Evolutionary conservation across 2,888 invertebrate species (phyloP).

Genomic region (Macrosoma leucophasiata): DNA sequence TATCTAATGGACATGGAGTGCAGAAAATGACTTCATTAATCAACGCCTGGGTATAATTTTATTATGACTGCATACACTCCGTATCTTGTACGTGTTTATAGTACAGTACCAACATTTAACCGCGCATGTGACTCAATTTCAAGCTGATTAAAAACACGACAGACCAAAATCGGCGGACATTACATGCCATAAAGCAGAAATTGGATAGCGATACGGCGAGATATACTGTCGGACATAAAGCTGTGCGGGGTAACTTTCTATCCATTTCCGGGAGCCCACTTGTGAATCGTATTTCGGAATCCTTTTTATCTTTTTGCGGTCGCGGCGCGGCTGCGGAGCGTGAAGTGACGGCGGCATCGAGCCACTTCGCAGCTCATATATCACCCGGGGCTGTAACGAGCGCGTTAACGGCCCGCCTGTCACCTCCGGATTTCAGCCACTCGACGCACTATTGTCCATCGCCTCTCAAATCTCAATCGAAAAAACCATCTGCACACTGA

Average conservation of each 20-base stretch:
- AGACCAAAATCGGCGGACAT: constrained; percentile 58
- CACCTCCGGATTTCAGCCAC: constrained; percentile 55
- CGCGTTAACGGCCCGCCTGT: constrained; percentile 66
- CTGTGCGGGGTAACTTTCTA: constrained; percentile 66
- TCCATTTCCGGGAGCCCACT: constrained; percentile 72
- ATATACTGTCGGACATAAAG: constrained; percentile 70
- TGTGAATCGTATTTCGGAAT: constrained; percentile 71
- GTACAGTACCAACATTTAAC: constrained; percentile 26
- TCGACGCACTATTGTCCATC: constrained; percentile 32
- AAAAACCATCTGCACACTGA: no score
- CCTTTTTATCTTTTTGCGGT: constrained; percentile 72
- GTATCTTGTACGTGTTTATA: no score
- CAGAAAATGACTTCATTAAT: no score
- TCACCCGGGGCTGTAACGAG: constrained; percentile 66
- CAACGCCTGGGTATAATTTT: no score
- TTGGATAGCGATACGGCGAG: constrained; percentile 70
- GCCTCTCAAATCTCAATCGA: no score
- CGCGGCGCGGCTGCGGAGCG: constrained; percentile 51
- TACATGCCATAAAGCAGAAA: constrained; percentile 71
- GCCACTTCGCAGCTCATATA: constrained; percentile 73
- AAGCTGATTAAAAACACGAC: constrained; percentile 50
- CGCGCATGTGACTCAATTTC: constrained; percentile 43
- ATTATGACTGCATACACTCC: no score
- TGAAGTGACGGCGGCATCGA: constrained; percentile 69
- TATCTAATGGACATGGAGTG: no score